Evolutionary conservation across 2,797 vertebrate species (phyloP), one percentile per base, ranked within the genome.

Genomic region (Peromyscus attwateri): DNA sequence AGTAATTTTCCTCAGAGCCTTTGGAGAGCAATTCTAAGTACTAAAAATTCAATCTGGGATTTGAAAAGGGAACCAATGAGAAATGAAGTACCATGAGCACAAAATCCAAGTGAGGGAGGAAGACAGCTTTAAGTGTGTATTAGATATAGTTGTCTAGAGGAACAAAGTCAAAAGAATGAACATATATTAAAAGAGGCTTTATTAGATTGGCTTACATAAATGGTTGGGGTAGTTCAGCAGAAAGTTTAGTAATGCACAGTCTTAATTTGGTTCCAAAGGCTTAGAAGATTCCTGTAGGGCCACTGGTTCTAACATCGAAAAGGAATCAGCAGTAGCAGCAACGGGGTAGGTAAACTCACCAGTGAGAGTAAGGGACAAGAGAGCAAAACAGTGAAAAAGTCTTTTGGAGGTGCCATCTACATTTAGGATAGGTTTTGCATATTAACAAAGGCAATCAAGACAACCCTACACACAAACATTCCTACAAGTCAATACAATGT

Each of bases 1-100:
- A 90, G 87, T 10, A 88, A 21, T 76, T 94, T 64, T 88, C 34
- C 14, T 92, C 23, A 75, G 3, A 62, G 13, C 11, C 11, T 87
- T 93, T 40, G 7, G 68, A 97, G 82, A 84, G 27, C 46, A 94
- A 70, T 88, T 95, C 76, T 57, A 87, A 97, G 73, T 40, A 95
- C 94, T 31, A 91, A 40, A 93, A 95, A 92, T 91, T n/a, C 89
- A 85, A 75, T 81, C 79, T 94, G n/a, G 49, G 25, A 1, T 31
- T 93, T 77, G 16, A 80, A 79, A n/a, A 23, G 34, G 13, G 68
- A 96, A 66, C 57, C 57, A 94, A 37, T 27, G 40, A 93, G 49
- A 95, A 73, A 76, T 71, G 13, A 91, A 89, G 23, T 81, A 60
- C 27, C 10, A 13, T 89, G 23, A 94, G 11, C 19, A 95, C 46